Evolutionary conservation across 2,797 vertebrate genomes (phyloP), one percentile per base, ranked within the genome.

Genomic region (Halcyon badia): DNA sequence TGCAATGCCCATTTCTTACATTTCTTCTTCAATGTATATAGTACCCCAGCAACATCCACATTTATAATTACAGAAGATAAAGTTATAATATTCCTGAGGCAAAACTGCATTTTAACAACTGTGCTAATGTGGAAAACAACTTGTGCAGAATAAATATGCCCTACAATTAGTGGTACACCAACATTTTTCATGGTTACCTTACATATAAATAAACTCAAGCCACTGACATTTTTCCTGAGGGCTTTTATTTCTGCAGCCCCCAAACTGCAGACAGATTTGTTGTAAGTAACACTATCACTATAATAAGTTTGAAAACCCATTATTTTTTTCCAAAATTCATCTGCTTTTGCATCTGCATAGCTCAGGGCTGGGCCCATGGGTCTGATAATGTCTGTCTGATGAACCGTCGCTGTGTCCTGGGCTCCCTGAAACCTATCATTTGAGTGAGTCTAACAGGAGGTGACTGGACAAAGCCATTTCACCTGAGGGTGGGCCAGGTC

Each of bases 401-500:
- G 97, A 98, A 98, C 77, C 70, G 5, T 86, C n/a, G 86, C 96
- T 30, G 52, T 30, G 11, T 92, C 89, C 90, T 26, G 24, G 70
- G 77, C 90, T 95, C 95, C 96, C 92, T 5, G 3, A 94, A 97
- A 94, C 95, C 92, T 97, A 33, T 96, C 93, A 88, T 97, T 97
- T 97, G 93, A 91, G 95, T 90, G 95, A 98, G 98, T 97, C 98
- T 98, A 98, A 98, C 96, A 97, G 98, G 98, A 98, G 98, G 97
- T 98, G 98, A 98, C 89, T 98, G 98, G 98, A 98, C 97, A 98
- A 98, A 97, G 96, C 97, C 90, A 81, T 98, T 99, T 99, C 98
- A 98, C 99, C 98, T 98, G 97, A 98, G 98, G 98, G 98, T 97
- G 98, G 94, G 91, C 98, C 94, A 44, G 97, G 98, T 99, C 98